Evolutionary conservation across 2,113 vertebrate species (phyloP), one percentile per base, ranked within the genome.

Genomic region (Hippoglossus stenolepis): DNA sequence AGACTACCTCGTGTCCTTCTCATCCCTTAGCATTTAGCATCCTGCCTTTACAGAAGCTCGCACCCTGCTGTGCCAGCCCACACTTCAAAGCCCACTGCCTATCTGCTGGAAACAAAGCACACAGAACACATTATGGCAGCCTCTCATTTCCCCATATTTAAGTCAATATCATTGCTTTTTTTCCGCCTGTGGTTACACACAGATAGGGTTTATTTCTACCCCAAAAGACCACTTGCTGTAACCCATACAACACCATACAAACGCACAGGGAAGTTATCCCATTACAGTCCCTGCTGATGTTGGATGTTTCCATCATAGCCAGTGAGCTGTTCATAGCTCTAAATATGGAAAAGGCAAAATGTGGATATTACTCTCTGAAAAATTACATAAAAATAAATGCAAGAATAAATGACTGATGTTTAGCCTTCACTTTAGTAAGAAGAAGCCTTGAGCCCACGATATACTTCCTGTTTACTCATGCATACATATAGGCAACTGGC

Each of bases 61-160:
- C 96, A 91, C 96, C 97, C 97, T 91, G 95, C 97, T 96, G 97
- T 94, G 97, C 95, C 95, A 94, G 96, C 94, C 95, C 89, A 92
- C 94, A 98, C 97, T 97, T 99, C 97, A 98, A 98, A 99, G 97
- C 95, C 94, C 93, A 93, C 91, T 89, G 93, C 91, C 95, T 96
- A 96, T 97, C 96, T 95, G 94, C 95, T 95, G 95, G 95, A 96
- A 96, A 97, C 96, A 94, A 96, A 96, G 96, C 96, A 92, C 94
- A 95, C 94, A 95, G 91, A 95, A 95, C 96, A 96, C 95, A 95
- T 94, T 74, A 94, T 95, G 94, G 95, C 92, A 94, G 92, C 93
- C 95, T 95, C 95, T 95, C 95, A 95, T 96, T 96, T 96, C 94
- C 94, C 91, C 94, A 93, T 93, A 94, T 96, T 96, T 95, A 95